These are phyloP conservation scores for Drosophila longiperda DNA, from an alignment of 2,888 invertebrate genomes.

Conservation along the genomic window DNA sequence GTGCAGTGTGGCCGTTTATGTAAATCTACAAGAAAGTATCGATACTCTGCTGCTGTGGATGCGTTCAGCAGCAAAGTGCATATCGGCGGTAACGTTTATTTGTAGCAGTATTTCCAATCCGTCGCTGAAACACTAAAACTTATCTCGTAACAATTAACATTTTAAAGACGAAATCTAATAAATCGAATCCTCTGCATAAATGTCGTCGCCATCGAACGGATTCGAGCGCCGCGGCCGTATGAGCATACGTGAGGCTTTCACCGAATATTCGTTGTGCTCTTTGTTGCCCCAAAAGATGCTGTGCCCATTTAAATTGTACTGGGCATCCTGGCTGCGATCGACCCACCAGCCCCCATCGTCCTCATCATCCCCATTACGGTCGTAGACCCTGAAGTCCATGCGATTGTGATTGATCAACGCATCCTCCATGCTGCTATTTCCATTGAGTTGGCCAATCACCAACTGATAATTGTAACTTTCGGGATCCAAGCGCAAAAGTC, in stretches of 20 bases:
- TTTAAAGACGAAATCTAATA: constrained; percentile 19
- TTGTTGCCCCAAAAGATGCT: constrained; percentile 87
- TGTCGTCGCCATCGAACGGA: constrained; percentile 21
- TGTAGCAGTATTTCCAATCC: constrained; percentile 47
- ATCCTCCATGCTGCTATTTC: constrained; percentile 86
- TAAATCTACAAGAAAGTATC: constrained; percentile 11
- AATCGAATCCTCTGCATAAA: constrained; percentile 30
- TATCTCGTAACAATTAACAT: not conserved
- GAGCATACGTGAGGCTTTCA: constrained; percentile 86
- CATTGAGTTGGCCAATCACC: constrained; percentile 82
- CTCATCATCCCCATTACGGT: constrained; percentile 85
- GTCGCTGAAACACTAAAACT: constrained; percentile 24
- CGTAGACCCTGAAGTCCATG: constrained; percentile 84
- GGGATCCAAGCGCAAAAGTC: constrained; percentile 83
- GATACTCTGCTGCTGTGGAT: constrained; percentile 28
- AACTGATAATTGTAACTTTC: constrained; percentile 85
- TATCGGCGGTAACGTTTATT: constrained; percentile 59
- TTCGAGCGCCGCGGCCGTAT: constrained; percentile 71
- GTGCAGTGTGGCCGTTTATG: constrained; percentile 17
- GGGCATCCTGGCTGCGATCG: constrained; percentile 82
- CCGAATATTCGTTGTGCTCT: constrained; percentile 86
- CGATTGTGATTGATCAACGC: constrained; percentile 86
- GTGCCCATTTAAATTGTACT: constrained; percentile 76
- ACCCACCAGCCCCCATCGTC: constrained; percentile 88
- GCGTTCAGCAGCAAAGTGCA: constrained; percentile 46